Conservation (phyloP, 2,888 invertebrate species). For the Palloptera scutellata region DNA sequence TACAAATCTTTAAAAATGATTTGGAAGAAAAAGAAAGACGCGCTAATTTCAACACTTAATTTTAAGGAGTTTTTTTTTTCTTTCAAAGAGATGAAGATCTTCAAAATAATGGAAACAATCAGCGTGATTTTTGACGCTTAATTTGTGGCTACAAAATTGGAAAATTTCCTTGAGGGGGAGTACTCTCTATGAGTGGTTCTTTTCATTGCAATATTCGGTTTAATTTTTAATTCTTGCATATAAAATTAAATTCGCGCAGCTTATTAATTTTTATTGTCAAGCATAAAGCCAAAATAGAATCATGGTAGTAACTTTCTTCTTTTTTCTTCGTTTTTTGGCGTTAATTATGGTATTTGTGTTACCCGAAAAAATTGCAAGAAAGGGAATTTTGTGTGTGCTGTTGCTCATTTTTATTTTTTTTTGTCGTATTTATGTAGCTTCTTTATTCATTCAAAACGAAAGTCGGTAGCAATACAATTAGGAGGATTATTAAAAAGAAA, state of each 20-base stretch:
- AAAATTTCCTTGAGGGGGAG: neutral
- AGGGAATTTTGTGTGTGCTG: no score
- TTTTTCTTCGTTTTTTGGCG: neutral
- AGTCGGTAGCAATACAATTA: no score
- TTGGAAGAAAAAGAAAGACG: neutral
- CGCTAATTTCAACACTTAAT: neutral
- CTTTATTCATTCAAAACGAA: no score
- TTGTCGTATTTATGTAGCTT: no score
- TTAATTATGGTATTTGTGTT: conserved; percentile 2
- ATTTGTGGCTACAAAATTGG: neutral
- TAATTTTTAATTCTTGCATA: no score
- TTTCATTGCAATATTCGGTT: neutral
- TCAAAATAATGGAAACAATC: neutral
- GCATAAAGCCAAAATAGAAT: conserved; percentile 10
- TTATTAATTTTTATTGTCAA: conserved; percentile 28
- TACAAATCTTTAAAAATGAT: neutral
- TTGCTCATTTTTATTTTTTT: no score
- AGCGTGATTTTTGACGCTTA: neutral
- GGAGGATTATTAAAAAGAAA: no score
- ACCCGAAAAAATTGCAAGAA: neutral
- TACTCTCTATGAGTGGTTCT: neutral
- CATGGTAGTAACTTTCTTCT: neutral
- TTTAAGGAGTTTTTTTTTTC: neutral
- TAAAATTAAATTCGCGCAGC: neutral
- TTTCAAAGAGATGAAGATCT: neutral